phyloP scores from a whole-genome alignment of 2,113 vertebrate genomes.

The Steatornis caripensis region DNA sequence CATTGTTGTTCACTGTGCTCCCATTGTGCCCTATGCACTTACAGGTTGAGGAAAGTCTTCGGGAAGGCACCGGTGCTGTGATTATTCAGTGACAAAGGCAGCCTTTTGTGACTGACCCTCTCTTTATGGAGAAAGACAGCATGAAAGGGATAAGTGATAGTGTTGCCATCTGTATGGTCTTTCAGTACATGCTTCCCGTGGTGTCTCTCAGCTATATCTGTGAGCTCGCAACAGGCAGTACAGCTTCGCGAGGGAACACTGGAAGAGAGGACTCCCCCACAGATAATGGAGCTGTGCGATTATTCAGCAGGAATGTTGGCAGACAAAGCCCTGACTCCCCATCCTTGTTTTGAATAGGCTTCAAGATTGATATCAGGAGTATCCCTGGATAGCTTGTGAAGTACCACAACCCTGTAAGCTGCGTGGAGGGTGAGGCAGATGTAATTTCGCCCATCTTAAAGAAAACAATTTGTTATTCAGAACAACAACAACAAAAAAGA shows the following conservation, averaged over 20 bases:
- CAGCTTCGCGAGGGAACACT: background rate
- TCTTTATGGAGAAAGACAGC: constrained; percentile 24
- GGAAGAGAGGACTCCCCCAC: constrained; percentile 53
- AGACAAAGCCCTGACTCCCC: constrained; percentile 56
- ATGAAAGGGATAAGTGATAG: constrained; percentile 57
- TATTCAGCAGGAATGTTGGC: constrained; percentile 73
- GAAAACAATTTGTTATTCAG: constrained; percentile 61
- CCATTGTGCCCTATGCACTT: background rate
- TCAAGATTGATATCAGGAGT: constrained; percentile 69
- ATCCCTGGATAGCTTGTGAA: constrained; percentile 47
- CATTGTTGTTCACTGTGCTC: background rate
- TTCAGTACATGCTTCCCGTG: constrained; percentile 19
- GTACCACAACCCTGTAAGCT: background rate
- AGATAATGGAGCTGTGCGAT: constrained; percentile 62
- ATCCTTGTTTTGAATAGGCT: constrained; percentile 56
- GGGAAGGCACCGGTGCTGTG: background rate
- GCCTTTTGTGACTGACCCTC: constrained; percentile 13
- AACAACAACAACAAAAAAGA: constrained; percentile 16
- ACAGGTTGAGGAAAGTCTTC: background rate
- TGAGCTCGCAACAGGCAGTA: constrained; percentile 25
- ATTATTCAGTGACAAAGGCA: background rate
- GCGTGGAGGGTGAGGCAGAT: background rate
- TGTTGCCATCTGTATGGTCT: background rate
- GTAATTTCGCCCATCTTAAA: constrained; percentile 47
- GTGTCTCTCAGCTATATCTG: constrained; percentile 21